Evolutionary conservation across 2,888 invertebrate species (phyloP), one percentile per base, ranked within the genome.

Genomic region (Dascillus cervinus): DNA sequence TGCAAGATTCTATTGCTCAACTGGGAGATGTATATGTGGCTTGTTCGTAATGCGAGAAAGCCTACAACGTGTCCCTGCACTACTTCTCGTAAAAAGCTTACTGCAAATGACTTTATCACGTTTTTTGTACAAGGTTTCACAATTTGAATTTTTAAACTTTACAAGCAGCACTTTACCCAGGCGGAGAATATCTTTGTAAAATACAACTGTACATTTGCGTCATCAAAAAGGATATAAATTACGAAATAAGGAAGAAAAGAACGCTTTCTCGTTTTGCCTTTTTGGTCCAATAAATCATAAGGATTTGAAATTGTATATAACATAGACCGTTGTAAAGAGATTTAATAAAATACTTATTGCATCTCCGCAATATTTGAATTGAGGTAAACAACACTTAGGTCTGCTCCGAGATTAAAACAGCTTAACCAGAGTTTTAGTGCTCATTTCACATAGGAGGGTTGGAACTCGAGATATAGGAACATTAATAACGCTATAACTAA

Each of bases 1-100:
- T 43, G 43, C 41, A 32, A 44, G 36, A 40, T 27, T 39, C 43
- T 46, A 52, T 48, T 45, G 32, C 50, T 47, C 52, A 44, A 47
- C 37, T 6, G 52, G 50, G 52, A 48, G 48, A 44, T 37, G 46
- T 50, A 46, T 46, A 54, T 55, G 53, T 49, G 50, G 51, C 50
- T 26, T 45, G 50, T 51, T 34, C 52, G 52, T 29, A 53, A 50
- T 49, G 33, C 46, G 31, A 43, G 43, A 49, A 53, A 54, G 50
- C 49, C 48, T 45, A 46, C 47, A 41, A 43, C 34, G 31, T 23
- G 29, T 29, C 32, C 34, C 17, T 20, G 17, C 20, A 19, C n/a
- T n/a, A n/a, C n/a, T n/a, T 31, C 41, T 49, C 50, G 44, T 50
- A 50, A 50, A 50, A 49, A 50, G 48, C 47, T 50, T 50, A 49